phyloP scores from a whole-genome alignment of 2,888 invertebrate species.

The Spisula solida region DNA sequence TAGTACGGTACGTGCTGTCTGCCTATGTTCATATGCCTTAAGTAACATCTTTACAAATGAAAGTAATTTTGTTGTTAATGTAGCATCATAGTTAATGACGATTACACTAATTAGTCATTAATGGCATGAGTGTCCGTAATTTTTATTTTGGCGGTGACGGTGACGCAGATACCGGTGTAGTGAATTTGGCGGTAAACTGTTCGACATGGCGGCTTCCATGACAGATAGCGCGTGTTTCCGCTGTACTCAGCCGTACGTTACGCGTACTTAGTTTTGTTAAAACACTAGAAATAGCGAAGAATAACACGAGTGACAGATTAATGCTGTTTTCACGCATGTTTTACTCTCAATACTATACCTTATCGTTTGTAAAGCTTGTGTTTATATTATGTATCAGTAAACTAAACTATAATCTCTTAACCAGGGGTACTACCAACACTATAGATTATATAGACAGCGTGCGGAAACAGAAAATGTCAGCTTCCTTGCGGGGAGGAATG shows the following conservation, averaged over 20 bases:
- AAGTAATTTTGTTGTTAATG: too few species aligned
- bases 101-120: background rate
- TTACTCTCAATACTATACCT: constrained; percentile 55
- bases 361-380: constrained; percentile 51
- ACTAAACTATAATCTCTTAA: constrained; percentile 57
- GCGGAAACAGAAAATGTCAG: constrained; percentile 37
- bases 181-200: background rate
- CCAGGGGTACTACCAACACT: constrained; percentile 44
- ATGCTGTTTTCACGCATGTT: constrained; percentile 60
- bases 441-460: constrained; percentile 45
- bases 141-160: background rate
- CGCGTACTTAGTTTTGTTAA: constrained; percentile 28
- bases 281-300: constrained; percentile 34
- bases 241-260: constrained; percentile 25
- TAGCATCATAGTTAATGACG: too few species aligned
- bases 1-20: too few species aligned
- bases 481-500: constrained; percentile 22
- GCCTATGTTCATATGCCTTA: too few species aligned
- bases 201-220: constrained; percentile 9
- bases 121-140: background rate
- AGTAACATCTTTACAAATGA: too few species aligned
- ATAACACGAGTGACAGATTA: constrained; percentile 61
- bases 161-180: background rate
- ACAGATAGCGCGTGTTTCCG: constrained; percentile 25
- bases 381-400: constrained; percentile 66